Evolutionary conservation across 2,888 invertebrate species (phyloP), one percentile per base, ranked within the genome.

Genomic region (Eristalinus sepulchralis): DNA sequence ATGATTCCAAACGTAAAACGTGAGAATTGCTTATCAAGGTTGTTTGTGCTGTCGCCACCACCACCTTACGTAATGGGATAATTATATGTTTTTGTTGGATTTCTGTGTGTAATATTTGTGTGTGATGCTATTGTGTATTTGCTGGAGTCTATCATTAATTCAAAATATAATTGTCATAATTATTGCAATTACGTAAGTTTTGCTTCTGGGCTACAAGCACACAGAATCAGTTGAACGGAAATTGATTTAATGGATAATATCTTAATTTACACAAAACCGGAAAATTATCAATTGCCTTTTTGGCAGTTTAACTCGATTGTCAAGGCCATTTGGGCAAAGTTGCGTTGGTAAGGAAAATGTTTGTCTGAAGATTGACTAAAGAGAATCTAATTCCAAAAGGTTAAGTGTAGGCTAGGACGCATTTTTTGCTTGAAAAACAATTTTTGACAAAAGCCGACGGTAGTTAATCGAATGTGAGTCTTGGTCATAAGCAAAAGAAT

Each of bases 111-210:
- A 64, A 71, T 66, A 62, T 64, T 66, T 71, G 9, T 66, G 24
- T 62, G 59, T 27, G 79, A 80, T 71, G 36, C 47, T 67, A 57
- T 77, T 80, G 47, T 72, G 17, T 27, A 27, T 27, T 47, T 47
- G 47, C 17, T 81, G 67, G 34, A 67, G 71, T 64, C 81, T 53
- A 67, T 80, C 72, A 67, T 80, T 67, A 53, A 67, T 60, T 64
- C 72, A 63, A 24, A 63, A 31, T 85, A 72, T 85, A 85, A 81
- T 85, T 81, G 76, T 85, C 71, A 77, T 85, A 59, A 80, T 85
- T 36, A 72, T 63, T 33, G 68, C 33, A 60, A 72, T 85, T 85
- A 81, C 81, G 71, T 85, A 85, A 80, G 63, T 67, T 73, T 34
- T 17, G 71, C 31, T 79, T 79, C 39, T 66, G 66, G 71, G 47